phyloP scores from a whole-genome alignment of 2,797 vertebrate species.

The Eurystomus glaucurus region DNA sequence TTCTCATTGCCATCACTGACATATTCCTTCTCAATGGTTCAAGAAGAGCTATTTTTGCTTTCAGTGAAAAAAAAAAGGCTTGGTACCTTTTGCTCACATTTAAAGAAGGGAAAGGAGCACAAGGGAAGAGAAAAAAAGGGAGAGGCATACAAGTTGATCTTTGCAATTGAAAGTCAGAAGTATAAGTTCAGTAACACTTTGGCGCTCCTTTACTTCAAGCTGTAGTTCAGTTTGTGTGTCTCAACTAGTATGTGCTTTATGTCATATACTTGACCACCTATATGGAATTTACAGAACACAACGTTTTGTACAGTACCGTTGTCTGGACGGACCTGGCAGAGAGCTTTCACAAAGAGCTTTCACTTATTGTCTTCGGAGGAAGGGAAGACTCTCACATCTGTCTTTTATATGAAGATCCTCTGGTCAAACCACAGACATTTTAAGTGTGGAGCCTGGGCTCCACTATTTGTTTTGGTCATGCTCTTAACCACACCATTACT shows the following conservation, averaged over 20 bases:
- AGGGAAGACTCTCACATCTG: neutral
- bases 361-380: neutral
- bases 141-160: neutral
- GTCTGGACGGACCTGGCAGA: neutral
- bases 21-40: neutral
- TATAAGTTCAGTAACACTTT: neutral
- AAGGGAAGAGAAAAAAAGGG: neutral
- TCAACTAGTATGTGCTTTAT: neutral
- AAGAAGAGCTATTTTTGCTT: neutral
- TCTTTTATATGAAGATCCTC: neutral
- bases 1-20: neutral
- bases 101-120: neutral
- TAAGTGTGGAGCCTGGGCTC: neutral
- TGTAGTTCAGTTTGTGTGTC: neutral
- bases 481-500: fast-evolving
- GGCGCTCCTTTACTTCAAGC: neutral
- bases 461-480: neutral
- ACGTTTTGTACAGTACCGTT: fast-evolving
- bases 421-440: neutral
- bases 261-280: neutral
- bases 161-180: neutral
- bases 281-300: neutral
- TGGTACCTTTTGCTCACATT: neutral
- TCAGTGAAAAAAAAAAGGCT: neutral
- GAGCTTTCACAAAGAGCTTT: neutral